Conservation (phyloP, 2,888 invertebrate genomes). For the Gandaritis pyraliata region DNA sequence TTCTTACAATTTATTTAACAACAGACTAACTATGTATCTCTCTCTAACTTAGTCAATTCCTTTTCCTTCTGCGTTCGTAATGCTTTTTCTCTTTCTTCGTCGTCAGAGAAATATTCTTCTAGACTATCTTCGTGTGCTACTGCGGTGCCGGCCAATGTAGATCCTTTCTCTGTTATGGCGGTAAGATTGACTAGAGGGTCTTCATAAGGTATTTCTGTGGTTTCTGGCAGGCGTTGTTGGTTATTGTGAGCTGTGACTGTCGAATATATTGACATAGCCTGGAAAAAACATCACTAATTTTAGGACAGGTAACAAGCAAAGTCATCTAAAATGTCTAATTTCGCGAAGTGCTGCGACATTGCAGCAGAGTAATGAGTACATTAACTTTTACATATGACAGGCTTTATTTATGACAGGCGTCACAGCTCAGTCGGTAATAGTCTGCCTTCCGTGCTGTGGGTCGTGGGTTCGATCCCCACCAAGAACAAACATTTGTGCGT, state of each 20-base stretch:
- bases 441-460: too few species aligned
- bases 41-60: conserved; percentile 64
- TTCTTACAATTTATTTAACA: conserved; percentile 54
- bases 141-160: conserved; percentile 66
- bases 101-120: conserved; percentile 81
- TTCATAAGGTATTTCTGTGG: conserved; percentile 53
- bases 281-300: conserved; percentile 29
- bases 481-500: too few species aligned
- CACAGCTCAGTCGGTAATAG: too few species aligned
- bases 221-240: conserved; percentile 51
- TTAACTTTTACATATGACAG: too few species aligned
- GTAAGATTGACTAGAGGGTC: conserved; percentile 68
- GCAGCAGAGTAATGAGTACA: too few species aligned
- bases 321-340: too few species aligned
- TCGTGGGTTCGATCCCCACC: too few species aligned
- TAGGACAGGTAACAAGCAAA: too few species aligned
- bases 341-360: too few species aligned
- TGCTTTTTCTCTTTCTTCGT: conserved; percentile 77
- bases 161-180: conserved; percentile 64
- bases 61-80: conserved; percentile 67
- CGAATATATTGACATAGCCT: conserved; percentile 87
- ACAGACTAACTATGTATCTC: conserved; percentile 66
- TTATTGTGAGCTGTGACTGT: conserved; percentile 76
- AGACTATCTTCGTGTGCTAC: conserved; percentile 63
- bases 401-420: too few species aligned